Evolutionary conservation across 2,888 invertebrate genomes (phyloP).

Genomic region (Caenorhabditis wallacei): DNA sequence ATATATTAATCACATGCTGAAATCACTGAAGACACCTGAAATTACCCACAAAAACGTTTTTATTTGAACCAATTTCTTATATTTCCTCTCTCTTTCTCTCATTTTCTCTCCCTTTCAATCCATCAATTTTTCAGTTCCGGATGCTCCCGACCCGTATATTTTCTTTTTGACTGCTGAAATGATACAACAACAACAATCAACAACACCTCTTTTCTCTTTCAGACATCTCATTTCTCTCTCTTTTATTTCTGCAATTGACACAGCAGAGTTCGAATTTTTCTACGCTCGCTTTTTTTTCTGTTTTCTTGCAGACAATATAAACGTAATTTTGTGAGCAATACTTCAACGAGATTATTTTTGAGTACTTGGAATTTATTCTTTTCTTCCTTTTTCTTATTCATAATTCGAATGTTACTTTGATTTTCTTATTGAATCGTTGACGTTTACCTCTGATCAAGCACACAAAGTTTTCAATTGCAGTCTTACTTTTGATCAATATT

Average conservation of each 20-base stretch:
- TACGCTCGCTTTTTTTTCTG: background rate
- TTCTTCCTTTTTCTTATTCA: background rate
- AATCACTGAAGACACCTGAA: too few species aligned
- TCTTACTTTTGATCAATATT: too few species aligned
- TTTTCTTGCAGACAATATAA: constrained; percentile 9
- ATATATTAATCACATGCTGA: too few species aligned
- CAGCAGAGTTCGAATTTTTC: constrained; percentile 31
- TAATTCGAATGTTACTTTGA: background rate
- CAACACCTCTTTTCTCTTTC: constrained; percentile 20
- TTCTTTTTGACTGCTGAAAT: constrained; percentile 21
- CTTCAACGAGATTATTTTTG: constrained; percentile 1
- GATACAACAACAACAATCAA: constrained; percentile 40
- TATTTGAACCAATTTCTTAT: constrained; percentile 12
- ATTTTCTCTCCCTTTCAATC: constrained; percentile 6
- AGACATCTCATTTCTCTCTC: background rate
- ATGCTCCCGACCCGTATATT: constrained; percentile 21
- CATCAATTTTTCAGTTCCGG: constrained; percentile 13
- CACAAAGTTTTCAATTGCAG: too few species aligned
- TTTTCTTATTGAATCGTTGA: background rate
- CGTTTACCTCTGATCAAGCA: background rate
- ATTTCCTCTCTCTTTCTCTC: constrained; percentile 1
- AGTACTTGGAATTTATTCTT: background rate
- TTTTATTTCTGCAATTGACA: constrained; percentile 27
- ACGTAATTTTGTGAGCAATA: background rate
- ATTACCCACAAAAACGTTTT: too few species aligned